Conservation (phyloP, 2,888 invertebrate genomes). For the Monochamus alternatus region DNA sequence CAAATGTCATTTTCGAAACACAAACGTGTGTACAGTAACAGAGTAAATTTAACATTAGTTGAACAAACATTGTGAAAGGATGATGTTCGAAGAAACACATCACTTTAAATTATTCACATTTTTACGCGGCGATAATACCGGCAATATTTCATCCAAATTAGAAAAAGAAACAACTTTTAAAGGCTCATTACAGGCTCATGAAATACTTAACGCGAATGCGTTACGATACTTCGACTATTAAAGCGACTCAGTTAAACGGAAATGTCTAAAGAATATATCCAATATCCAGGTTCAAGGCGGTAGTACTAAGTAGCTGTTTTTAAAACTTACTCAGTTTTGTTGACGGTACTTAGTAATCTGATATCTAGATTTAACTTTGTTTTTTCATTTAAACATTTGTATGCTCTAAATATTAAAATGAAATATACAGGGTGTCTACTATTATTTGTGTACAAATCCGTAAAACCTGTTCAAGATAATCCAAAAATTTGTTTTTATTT, state of each 20-base stretch:
- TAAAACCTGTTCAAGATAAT: no score
- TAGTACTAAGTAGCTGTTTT: no score
- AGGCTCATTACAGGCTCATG: slow-evolving; percentile 25
- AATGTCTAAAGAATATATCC: neutral
- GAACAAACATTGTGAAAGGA: slow-evolving; percentile 27
- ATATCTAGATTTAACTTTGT: no score
- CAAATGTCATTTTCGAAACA: neutral
- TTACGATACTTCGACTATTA: neutral
- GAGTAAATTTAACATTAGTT: slow-evolving; percentile 23
- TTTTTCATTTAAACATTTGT: no score
- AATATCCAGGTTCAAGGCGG: neutral
- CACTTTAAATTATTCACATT: slow-evolving; percentile 29
- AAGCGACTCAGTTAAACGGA: neutral
- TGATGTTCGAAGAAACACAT: slow-evolving; percentile 20
- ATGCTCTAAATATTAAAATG: no score
- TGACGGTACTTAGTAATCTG: no score
- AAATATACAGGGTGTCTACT: no score
- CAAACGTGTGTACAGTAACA: slow-evolving; percentile 6
- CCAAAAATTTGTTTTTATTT: no score
- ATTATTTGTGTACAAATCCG: no score
- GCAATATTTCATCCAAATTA: slow-evolving; percentile 25
- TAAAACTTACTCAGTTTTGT: no score
- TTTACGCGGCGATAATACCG: slow-evolving; percentile 31
- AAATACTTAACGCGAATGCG: slow-evolving; percentile 19
- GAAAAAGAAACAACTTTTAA: slow-evolving; percentile 17